Evolutionary conservation across 1,140 invertebrate species (phyloP).

Genomic region (Drosophila auraria): DNA sequence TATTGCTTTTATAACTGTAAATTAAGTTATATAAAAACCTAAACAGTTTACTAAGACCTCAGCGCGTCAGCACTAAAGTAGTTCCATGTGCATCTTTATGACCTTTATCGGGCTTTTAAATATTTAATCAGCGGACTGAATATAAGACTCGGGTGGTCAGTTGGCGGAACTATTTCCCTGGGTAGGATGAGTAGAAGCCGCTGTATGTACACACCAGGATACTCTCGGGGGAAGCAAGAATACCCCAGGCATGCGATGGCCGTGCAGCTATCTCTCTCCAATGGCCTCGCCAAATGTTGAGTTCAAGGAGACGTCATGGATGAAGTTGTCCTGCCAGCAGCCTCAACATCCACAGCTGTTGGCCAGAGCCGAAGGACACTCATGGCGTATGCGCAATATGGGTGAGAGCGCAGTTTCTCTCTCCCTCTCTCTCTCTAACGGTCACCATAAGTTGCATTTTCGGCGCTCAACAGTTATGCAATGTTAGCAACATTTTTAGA

Average conservation of each 20-base stretch:
- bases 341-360: conserved; percentile 72
- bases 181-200: not conserved
- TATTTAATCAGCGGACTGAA: conserved; percentile 39
- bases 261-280: conserved; percentile 25
- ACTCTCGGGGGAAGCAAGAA: conserved; percentile 35
- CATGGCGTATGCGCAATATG: conserved; percentile 37
- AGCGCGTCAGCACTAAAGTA: not conserved
- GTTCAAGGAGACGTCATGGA: conserved; percentile 81
- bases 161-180: conserved; percentile 56
- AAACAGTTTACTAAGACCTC: not conserved
- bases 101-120: conserved; percentile 49
- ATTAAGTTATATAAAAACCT: too few species aligned
- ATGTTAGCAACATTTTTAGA: conserved; percentile 48
- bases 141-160: conserved; percentile 4
- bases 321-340: conserved; percentile 42
- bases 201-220: conserved; percentile 19
- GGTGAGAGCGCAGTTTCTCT: conserved; percentile 1
- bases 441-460: conserved; percentile 37
- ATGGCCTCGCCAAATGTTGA: conserved; percentile 78
- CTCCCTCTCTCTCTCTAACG: not conserved
- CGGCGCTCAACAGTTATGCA: conserved; percentile 72
- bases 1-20: not conserved
- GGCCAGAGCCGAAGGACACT: conserved; percentile 52
- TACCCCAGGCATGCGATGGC: conserved; percentile 14
- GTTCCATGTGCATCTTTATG: conserved; percentile 20